Evolutionary conservation across 2,797 vertebrate species (phyloP), one percentile per base, ranked within the genome.

Genomic region (Halcyon leucocephala): DNA sequence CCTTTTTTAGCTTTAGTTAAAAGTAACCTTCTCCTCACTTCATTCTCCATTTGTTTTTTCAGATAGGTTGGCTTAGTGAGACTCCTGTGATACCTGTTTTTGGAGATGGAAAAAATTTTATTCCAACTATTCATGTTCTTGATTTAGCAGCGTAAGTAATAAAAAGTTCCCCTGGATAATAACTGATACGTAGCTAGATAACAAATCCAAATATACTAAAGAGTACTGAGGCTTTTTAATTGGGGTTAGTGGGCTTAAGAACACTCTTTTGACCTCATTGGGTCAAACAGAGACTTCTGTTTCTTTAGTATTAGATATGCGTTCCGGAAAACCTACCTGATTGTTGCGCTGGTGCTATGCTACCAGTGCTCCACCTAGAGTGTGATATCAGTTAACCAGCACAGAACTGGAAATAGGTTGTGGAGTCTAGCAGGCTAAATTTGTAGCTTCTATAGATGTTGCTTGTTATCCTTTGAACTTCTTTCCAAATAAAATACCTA

Each of bases 81-180:
- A 93, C 96, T 39, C 79, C 94, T 8, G 92, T 94, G 35, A 95
- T 99, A 73, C 98, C 99, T 17, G 96, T 99, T 62, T 99, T 98
- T 98, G 99, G 99, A 96, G 97, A 98, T 1, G 99, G 99, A 77
- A 95, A 77, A 20, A 99, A 99, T 94, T 48, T 98, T 19, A 52
- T 99, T 88, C 99, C 99, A 33, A 98, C 98, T 8, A 99, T 99
- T 97, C 99, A 99, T 76, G 82, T 99, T 90, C 97, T 73, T 42
- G 99, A 99, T 91, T 98, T 99, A 82, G 99, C 99, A 64, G 97
- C 97, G 99, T 99, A 87, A 98, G 98, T 73, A 16, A 35, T 25
- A 20, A 33, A 5, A 17, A 16, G 4, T 28, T 52, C 12, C 18
- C 55, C 39, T 18, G 12, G 31, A 31, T 4, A 42, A 24, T 25